Evolutionary conservation across 2,888 invertebrate species (phyloP).

Genomic region (Ormyrus pomaceus): DNA sequence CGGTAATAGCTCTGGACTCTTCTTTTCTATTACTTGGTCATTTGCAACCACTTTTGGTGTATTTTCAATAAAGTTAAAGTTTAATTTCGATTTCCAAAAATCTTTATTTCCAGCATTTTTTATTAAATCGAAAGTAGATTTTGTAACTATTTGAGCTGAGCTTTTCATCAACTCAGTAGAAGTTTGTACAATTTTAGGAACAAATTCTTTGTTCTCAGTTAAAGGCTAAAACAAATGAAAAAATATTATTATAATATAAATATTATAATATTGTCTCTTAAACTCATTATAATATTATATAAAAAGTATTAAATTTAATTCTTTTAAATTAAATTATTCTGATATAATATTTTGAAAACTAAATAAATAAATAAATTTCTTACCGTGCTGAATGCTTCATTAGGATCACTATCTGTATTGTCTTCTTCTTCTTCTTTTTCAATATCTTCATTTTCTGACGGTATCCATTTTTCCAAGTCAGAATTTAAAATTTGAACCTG

Average conservation of each 20-base stretch:
- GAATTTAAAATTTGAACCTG: constrained; percentile 71
- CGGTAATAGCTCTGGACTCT: constrained; percentile 62
- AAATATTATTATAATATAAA: constrained; percentile 26
- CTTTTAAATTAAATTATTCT: no score
- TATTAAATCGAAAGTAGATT: constrained; percentile 74
- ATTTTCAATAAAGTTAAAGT: constrained; percentile 60
- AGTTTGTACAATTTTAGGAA: constrained; percentile 70
- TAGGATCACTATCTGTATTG: constrained; percentile 78
- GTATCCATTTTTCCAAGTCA: constrained; percentile 68
- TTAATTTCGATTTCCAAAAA: constrained; percentile 74
- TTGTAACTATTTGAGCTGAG: constrained; percentile 72
- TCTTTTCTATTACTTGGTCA: constrained; percentile 57
- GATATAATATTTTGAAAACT: constrained; percentile 16
- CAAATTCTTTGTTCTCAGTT: constrained; percentile 63
- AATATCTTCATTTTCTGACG: constrained; percentile 60
- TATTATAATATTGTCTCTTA: no score
- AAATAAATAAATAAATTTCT: constrained; percentile 26
- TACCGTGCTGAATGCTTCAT: constrained; percentile 74
- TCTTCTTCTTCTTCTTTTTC: constrained; percentile 69
- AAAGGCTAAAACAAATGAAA: constrained; percentile 32
- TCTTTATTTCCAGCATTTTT: constrained; percentile 71
- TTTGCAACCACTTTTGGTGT: constrained; percentile 58
- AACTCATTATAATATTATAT: no score
- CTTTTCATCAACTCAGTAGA: constrained; percentile 76
- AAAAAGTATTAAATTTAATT: no score